These are phyloP conservation scores for Teleiodes luculella DNA, from an alignment of 2,888 invertebrate species.

Conservation along the genomic window DNA sequence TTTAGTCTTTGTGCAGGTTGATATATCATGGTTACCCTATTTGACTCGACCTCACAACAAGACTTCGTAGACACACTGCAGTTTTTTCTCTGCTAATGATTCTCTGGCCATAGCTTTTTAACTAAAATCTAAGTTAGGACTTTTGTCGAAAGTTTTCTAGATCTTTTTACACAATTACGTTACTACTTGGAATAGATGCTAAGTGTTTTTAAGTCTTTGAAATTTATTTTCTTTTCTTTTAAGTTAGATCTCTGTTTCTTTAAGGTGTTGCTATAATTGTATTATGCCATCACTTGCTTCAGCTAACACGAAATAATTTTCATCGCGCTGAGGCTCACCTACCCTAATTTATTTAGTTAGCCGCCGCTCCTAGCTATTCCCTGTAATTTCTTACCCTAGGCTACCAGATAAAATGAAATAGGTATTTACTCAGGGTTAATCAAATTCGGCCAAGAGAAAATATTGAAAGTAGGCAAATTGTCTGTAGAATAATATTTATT, in stretches of 20 bases:
- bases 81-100: slow-evolving; percentile 22
- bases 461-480: neutral
- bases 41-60: slow-evolving; percentile 15
- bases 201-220: no score
- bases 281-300: neutral
- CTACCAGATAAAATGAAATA: neutral
- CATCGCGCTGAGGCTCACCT: neutral
- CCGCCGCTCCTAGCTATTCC: neutral
- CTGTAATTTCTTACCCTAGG: neutral
- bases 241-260: neutral
- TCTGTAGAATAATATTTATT: no score
- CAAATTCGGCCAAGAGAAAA: neutral
- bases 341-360: slow-evolving; percentile 6
- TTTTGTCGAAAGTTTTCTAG: neutral
- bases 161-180: no score
- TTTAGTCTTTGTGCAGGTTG: neutral
- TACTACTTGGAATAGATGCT: no score
- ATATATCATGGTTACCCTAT: slow-evolving; percentile 15
- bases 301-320: neutral
- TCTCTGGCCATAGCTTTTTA: slow-evolving; percentile 4
- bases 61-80: slow-evolving; percentile 14
- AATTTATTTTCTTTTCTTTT: no score
- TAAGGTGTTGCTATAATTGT: neutral
- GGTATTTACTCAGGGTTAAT: neutral
- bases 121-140: neutral